Conservation (phyloP, 2,888 invertebrate species). For the Cataglyphis albicans region DNA sequence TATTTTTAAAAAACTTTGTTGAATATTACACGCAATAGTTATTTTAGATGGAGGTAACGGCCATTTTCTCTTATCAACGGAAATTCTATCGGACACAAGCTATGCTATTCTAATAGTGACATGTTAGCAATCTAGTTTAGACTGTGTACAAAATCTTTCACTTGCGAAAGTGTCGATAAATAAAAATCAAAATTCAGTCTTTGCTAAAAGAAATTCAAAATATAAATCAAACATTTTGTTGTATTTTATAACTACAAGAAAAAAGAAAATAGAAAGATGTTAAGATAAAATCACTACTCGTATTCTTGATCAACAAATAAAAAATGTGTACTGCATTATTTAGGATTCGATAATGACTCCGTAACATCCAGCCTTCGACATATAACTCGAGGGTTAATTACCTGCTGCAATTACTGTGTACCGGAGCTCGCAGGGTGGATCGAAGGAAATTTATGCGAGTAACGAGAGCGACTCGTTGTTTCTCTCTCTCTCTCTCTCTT, state of each 20-base stretch:
- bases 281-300: not conserved
- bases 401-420: conserved; percentile 41
- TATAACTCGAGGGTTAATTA: conserved; percentile 40
- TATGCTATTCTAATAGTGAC: too few relatives aligned
- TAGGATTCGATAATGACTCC: not conserved
- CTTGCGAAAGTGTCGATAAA: not conserved
- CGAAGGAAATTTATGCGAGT: conserved; percentile 51
- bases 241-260: not conserved
- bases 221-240: not conserved
- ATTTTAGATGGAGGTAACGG: too few relatives aligned
- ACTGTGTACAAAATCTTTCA: too few relatives aligned
- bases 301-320: not conserved
- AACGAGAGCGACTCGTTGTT: conserved; percentile 32
- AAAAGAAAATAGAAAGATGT: not conserved
- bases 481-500: conserved; percentile 20
- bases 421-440: conserved; percentile 31
- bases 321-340: conserved; percentile 21
- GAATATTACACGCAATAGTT: too few relatives aligned
- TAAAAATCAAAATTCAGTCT: not conserved
- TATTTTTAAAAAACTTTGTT: too few relatives aligned
- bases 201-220: not conserved
- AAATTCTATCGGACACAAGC: too few relatives aligned
- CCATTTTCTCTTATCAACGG: too few relatives aligned
- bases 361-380: conserved; percentile 11
- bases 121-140: too few relatives aligned